Percentiles rank a stretch among this genome's conserved stretches.
These are phyloP conservation scores for Drosophila serrata DNA, from an alignment of 1,140 invertebrate genomes.

Conservation along the genomic window DNA sequence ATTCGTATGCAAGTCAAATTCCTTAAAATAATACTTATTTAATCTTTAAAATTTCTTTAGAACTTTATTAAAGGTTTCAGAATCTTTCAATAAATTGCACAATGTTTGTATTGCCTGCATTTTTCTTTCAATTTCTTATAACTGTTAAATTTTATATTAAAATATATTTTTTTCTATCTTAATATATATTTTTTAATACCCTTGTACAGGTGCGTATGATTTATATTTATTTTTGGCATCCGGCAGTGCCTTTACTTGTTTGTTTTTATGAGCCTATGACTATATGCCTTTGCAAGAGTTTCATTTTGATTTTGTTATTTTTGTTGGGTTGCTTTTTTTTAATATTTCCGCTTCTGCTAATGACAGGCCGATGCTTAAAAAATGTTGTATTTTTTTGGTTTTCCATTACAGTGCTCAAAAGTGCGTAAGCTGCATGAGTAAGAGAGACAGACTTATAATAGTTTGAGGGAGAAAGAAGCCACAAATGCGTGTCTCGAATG, in stretches of 20 bases:
- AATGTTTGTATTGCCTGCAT: too few species aligned
- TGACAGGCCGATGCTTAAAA: conserved; percentile 49
- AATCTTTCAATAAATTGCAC: not conserved
- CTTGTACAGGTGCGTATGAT: conserved; percentile 51
- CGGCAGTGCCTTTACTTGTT: conserved; percentile 14
- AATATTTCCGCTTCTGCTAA: conserved; percentile 66
- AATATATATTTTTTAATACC: not conserved
- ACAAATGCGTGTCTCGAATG: conserved; percentile 68
- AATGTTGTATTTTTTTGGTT: conserved; percentile 44
- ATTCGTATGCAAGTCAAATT: too few species aligned
- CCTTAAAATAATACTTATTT: not conserved
- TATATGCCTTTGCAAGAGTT: conserved; percentile 22
- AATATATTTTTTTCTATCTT: not conserved
- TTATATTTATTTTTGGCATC: conserved; percentile 32
- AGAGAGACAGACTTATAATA: conserved; percentile 9
- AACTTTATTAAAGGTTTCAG: not conserved
- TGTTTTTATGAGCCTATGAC: conserved; percentile 11
- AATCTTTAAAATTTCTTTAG: not conserved
- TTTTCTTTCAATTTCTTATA: not conserved
- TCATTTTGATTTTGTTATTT: conserved; percentile 22
- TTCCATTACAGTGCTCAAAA: conserved; percentile 62
- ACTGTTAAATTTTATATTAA: not conserved
- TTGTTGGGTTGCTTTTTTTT: conserved; percentile 25
- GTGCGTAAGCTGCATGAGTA: conserved; percentile 73
- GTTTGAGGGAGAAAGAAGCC: conserved; percentile 6